Base-by-base conservation (phyloP, 2,797 vertebrate species). In the Lateolabrax maculatus region DNA sequence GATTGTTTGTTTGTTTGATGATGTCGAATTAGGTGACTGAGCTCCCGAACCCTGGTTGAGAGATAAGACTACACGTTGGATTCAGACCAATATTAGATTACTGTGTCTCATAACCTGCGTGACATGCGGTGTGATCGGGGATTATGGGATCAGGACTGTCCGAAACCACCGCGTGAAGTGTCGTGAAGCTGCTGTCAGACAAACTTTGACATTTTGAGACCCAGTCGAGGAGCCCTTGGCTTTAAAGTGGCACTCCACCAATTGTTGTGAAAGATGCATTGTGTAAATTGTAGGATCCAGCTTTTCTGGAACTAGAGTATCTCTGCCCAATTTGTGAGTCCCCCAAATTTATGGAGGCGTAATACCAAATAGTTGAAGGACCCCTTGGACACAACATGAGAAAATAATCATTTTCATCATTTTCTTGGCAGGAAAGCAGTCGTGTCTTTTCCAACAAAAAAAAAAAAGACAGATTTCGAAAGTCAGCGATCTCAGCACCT, bases 401-500 rank as follows among this genome's bases (percentile, higher is more conserved):
- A 68, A 55, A 46, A 15, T 65, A 60, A 49, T 61, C n/a, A n/a
- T n/a, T n/a, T n/a, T n/a, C n/a, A 67, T 57, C 1, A 43, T 61
- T 75, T 68, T 41, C 18, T 27, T 10, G 27, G 39, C 39, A 78
- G 31, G 37, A 39, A n/a, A 77, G 31, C 48, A 34, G 37, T 36
- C 27, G 2, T 41, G 37, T 70, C 44, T 46, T 58, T 72, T 75
- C 61, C 15, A 18, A 29, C 19, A 49, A 71, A 29, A 34, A 27
- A 53, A 65, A 9, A 21, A 6, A 31, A 53, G 39, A 25, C 12
- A 10, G 62, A 56, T 53, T 80, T 37, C n/a, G n/a, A 16, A 64
- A 29, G 46, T 27, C 65, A 71, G 63, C 39, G n/a, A 66, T 51
- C 55, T 60, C 49, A 66, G 58, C 79, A 80, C 78, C 81, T 86